Conservation (phyloP, 2,113 vertebrate genomes). For the Crocuta crocuta region DNA sequence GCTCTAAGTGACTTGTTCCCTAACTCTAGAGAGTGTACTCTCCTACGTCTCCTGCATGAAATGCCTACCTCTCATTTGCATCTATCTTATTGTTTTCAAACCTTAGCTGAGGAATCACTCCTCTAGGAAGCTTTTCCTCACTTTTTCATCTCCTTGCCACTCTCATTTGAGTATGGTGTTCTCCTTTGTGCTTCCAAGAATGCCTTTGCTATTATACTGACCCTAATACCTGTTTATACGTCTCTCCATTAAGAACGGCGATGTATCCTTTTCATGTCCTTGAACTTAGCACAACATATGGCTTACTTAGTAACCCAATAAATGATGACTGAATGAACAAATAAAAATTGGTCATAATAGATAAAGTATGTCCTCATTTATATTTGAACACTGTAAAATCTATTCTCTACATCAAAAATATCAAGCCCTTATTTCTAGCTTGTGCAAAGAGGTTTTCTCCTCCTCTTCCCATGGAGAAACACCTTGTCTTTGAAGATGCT, state of each 20-base stretch:
- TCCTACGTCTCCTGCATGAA: background rate
- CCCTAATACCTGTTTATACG: background rate
- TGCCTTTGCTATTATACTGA: background rate
- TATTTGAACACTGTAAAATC: background rate
- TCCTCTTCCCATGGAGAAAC: conserved; percentile 84
- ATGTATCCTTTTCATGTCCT: background rate
- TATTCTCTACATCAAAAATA: conserved; percentile 2
- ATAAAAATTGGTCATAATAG: background rate
- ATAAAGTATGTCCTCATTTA: background rate
- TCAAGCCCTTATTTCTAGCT: background rate
- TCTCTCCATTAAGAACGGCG: background rate
- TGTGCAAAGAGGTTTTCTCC: background rate
- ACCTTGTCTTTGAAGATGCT: conserved; percentile 96
- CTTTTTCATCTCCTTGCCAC: background rate
- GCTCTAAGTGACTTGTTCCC: background rate
- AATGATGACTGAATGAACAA: conserved; percentile 31
- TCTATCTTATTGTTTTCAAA: background rate
- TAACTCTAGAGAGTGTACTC: background rate
- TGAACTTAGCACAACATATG: background rate
- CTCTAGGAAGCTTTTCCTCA: background rate
- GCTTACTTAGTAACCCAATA: background rate
- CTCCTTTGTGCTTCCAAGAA: background rate
- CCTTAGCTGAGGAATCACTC: background rate
- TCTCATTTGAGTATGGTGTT: background rate
- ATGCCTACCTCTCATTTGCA: background rate